Base-by-base conservation (phyloP, 1,140 invertebrate species). In the Octopus sinensis region DNA sequence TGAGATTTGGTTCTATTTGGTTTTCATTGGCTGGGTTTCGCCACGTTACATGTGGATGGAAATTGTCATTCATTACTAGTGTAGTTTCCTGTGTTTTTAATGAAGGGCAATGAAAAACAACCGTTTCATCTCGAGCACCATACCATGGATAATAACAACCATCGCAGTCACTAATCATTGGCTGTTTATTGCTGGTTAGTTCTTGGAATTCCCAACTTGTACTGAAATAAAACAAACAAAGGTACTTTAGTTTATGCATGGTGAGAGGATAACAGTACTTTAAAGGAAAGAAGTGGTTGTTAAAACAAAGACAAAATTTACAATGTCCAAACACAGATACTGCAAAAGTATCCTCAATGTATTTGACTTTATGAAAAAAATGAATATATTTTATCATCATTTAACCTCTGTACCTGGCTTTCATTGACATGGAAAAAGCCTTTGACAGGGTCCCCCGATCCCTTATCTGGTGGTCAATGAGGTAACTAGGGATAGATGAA, bases 151-250 rank as follows among this genome's bases (percentile, higher is more conserved):
- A 91, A 82, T 91, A 87, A 53, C 88, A 86, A 17, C 90, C 90
- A 83, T 90, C 90, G 81, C 89, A 90, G 82, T 91, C 90, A 79
- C 88, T 90, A 12, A 91, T 90, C 90, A 91, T 91, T 43, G 82
- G 81, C 82, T 90, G 90, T 73, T 89, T 86, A 79, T 89, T 89
- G 51, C 86, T 87, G 23, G 84, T 89, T 73, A 91, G 81, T 82
- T 91, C 89, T 52, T 90, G 90, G 84, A 91, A 91, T 84, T 90
- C 90, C 90, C 90, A 91, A 81, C 89, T 90, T 62, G 90, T 90
- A 79, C 90, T 91, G 81, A 73, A 86, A 84, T 56, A 54, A 76
- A 53, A 53, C 68, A 17, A 83, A n/a, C 7, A 13, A 84, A 54
- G 68, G 23, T 6, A 71, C 76, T 43, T 43, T 43, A 43, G 30